Evolutionary conservation across 2,888 invertebrate species (phyloP).

Genomic region (Myathropa florea): DNA sequence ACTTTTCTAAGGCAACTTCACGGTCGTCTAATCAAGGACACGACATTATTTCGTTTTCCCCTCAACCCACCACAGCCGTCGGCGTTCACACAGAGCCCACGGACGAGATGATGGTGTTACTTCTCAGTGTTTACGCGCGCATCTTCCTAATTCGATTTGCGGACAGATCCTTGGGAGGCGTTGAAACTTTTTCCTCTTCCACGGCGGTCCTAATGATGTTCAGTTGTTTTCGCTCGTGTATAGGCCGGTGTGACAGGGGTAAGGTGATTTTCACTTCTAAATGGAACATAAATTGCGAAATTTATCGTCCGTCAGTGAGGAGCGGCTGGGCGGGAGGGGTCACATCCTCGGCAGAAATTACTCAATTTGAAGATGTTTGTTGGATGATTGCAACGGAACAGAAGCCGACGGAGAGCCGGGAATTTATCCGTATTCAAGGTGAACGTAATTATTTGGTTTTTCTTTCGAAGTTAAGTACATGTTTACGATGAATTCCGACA

Average conservation of each 20-base stretch:
- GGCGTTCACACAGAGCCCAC: neutral
- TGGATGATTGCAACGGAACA: neutral
- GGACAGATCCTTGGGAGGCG: constrained; percentile 31
- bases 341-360: constrained; percentile 43
- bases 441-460: constrained; percentile 32
- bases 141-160: constrained; percentile 61
- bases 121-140: constrained; percentile 38
- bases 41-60: constrained; percentile 45
- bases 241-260: neutral
- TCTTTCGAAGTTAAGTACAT: neutral
- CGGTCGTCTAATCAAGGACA: constrained; percentile 58
- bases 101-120: neutral
- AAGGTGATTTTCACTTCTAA: constrained; percentile 53
- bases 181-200: neutral
- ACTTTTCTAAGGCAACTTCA: constrained; percentile 53
- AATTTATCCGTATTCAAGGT: constrained; percentile 21
- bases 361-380: constrained; percentile 55
- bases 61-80: too few relatives aligned
- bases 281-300: constrained; percentile 66
- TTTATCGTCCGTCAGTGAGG: constrained; percentile 49
- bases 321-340: neutral
- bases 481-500: neutral
- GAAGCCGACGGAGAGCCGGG: neutral
- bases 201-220: constrained; percentile 55
- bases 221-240: constrained; percentile 59